Percentiles rank a stretch among this genome's conserved stretches.
Evolutionary conservation across 1,140 invertebrate genomes (phyloP).

Genomic region (Ylistrum balloti): DNA sequence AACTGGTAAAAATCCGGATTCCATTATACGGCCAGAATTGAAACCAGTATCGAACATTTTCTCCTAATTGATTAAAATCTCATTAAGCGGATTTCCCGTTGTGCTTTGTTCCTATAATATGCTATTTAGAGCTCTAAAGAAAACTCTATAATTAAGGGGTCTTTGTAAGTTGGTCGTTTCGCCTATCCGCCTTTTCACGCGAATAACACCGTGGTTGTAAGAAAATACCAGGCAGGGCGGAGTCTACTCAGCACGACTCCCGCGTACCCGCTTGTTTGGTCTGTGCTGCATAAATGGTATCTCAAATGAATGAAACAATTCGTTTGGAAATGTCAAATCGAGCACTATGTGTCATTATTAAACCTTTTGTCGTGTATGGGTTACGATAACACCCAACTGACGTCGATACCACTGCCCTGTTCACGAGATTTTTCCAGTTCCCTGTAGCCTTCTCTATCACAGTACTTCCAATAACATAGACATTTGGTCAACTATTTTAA

Average conservation of each 20-base stretch:
- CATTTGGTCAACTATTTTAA: no score
- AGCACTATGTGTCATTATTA: not conserved
- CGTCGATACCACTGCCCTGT: not conserved
- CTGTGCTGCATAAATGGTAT: not conserved
- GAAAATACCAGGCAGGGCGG: not conserved
- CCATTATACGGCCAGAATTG: conserved; percentile 33
- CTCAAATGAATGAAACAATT: conserved; percentile 19
- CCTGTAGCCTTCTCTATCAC: no score
- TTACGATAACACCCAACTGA: not conserved
- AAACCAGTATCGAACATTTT: conserved; percentile 7
- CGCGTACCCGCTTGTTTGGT: not conserved
- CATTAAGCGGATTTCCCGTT: conserved; percentile 45
- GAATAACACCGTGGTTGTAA: conserved; percentile 24
- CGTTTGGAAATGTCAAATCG: conserved; percentile 37
- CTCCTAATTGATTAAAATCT: conserved; percentile 46
- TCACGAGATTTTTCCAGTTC: no score
- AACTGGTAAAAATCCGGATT: conserved; percentile 38
- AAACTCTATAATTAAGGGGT: conserved; percentile 44
- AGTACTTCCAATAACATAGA: no score
- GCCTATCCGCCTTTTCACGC: not conserved
- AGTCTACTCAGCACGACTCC: not conserved
- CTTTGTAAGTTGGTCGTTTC: conserved; percentile 42
- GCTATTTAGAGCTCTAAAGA: conserved; percentile 45
- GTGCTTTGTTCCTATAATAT: conserved; percentile 44
- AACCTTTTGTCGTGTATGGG: not conserved